Conservation (phyloP, 2,797 vertebrate genomes). For the Danio aesculapii region DNA sequence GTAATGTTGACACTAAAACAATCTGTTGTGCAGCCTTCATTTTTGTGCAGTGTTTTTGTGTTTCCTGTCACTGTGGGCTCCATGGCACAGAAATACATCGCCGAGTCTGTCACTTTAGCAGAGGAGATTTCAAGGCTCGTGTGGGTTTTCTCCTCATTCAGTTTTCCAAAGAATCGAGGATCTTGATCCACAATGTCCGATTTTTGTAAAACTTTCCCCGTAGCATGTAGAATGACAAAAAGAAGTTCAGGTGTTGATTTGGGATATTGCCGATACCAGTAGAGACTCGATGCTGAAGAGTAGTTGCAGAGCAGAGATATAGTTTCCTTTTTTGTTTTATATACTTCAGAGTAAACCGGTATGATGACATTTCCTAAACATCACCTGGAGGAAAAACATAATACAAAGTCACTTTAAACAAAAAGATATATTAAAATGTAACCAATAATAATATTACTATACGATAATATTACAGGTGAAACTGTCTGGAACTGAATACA, state of each 20-base stretch:
- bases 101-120: constrained; percentile 39
- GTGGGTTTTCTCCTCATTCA: background rate
- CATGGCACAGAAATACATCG: constrained; percentile 35
- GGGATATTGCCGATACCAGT: constrained; percentile 24
- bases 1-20: background rate
- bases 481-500: background rate
- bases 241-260: constrained; percentile 8
- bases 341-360: background rate
- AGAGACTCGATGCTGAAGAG: constrained; percentile 3
- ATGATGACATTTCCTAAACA: background rate
- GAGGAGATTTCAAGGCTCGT: constrained; percentile 15
- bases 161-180: constrained; percentile 5
- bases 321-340: background rate
- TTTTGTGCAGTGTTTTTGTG: constrained; percentile 19
- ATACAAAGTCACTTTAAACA: background rate
- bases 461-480: too few relatives aligned
- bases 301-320: constrained; percentile 13
- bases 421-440: background rate
- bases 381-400: background rate
- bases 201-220: constrained; percentile 6
- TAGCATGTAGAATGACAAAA: background rate
- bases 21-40: background rate
- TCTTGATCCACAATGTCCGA: background rate
- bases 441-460: too few relatives aligned
- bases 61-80: constrained; percentile 40